A percentile compares a stretch with the other conserved stretches of the same genome.
phyloP scores from a whole-genome alignment of 1,140 invertebrate species.

The Battus philenor region DNA sequence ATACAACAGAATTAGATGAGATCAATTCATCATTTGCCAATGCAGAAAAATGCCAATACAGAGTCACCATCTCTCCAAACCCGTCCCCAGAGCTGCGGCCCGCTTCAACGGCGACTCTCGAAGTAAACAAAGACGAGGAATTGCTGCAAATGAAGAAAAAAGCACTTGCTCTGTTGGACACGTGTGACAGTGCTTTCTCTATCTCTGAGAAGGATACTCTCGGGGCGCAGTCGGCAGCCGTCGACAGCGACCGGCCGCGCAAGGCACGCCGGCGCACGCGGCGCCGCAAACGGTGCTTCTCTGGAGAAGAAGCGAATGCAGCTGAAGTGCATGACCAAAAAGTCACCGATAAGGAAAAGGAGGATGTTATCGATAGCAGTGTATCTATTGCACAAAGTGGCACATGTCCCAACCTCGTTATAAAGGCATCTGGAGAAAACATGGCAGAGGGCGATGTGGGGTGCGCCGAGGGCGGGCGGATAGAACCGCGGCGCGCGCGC shows the following conservation, averaged over 20 bases:
- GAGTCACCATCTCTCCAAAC: no score
- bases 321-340: no score
- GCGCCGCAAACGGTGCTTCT: not conserved
- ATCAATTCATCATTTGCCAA: not conserved
- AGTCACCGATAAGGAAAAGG: no score
- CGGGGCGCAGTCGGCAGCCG: not conserved
- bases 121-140: not conserved
- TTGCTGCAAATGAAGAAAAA: constrained; percentile 1
- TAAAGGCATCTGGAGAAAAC: no score
- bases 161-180: constrained; percentile 1
- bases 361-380: no score
- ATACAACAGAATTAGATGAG: not conserved
- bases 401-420: no score
- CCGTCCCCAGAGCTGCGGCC: not conserved
- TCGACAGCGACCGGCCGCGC: not conserved
- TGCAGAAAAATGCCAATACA: not conserved
- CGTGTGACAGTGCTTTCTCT: not conserved
- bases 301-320: not conserved
- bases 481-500: no score
- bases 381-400: no score
- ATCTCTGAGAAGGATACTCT: not conserved
- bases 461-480: no score
- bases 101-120: not conserved
- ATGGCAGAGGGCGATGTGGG: no score
- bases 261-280: not conserved